Evolutionary conservation across 2,888 invertebrate species (phyloP).

Genomic region (Zaprionus obscuricornis): DNA sequence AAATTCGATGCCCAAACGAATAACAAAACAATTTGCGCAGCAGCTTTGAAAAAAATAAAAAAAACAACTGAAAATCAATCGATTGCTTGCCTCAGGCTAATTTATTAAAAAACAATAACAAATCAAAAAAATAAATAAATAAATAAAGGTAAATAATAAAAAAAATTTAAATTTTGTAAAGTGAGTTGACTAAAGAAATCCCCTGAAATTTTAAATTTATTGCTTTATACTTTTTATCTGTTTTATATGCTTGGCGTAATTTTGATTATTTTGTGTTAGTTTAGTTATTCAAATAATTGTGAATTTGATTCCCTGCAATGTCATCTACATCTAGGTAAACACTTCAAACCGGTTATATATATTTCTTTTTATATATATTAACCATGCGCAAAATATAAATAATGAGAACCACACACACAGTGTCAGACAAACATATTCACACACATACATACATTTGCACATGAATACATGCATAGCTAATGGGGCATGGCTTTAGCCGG

Average conservation of each 20-base stretch:
- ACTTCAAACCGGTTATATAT: slow-evolving; percentile 65
- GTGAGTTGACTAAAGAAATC: no score
- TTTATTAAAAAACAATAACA: slow-evolving; percentile 11
- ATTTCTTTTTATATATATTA: no score
- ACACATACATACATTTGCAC: not conserved
- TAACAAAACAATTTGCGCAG: slow-evolving; percentile 57
- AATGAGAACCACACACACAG: slow-evolving; percentile 31
- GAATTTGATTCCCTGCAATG: slow-evolving; percentile 17
- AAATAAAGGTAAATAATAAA: no score
- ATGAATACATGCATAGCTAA: slow-evolving; percentile 4
- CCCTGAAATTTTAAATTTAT: no score
- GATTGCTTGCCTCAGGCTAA: not conserved
- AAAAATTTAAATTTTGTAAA: no score
- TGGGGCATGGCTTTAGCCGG: slow-evolving; percentile 44
- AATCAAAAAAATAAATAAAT: no score
- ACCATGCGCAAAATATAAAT: slow-evolving; percentile 46
- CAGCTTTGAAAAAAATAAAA: slow-evolving; percentile 25
- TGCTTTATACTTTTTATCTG: no score
- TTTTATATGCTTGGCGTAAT: no score
- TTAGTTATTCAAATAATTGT: not conserved
- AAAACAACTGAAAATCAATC: not conserved
- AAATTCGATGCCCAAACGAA: slow-evolving; percentile 12
- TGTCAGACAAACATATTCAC: slow-evolving; percentile 3
- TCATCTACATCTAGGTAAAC: slow-evolving; percentile 46
- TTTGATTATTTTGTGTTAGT: not conserved